Conservation (phyloP, 2,797 vertebrate genomes). For the Dendrocincla tyrannina region DNA sequence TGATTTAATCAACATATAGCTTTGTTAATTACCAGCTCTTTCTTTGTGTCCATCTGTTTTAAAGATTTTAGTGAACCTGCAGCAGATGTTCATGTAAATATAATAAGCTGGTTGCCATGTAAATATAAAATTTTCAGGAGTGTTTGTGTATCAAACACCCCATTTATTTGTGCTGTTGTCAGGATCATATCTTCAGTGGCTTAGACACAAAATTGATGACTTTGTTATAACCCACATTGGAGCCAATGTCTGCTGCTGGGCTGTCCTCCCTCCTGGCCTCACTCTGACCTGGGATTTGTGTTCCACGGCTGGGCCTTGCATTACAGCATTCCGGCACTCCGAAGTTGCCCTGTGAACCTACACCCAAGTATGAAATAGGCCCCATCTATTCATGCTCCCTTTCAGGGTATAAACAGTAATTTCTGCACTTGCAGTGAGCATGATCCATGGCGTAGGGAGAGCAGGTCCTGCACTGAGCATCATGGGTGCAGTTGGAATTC, state of each 20-base stretch:
- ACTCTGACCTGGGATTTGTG: not conserved
- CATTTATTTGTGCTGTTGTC: slow-evolving; percentile 35
- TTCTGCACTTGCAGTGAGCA: not conserved
- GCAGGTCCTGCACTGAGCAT: rapidly evolving
- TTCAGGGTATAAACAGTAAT: not conserved
- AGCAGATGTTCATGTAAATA: slow-evolving; percentile 82
- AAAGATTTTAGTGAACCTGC: slow-evolving; percentile 74
- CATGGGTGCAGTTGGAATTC: not conserved
- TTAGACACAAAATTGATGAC: slow-evolving; percentile 28
- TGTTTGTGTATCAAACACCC: slow-evolving; percentile 30
- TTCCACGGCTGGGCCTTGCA: not conserved
- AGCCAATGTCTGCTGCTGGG: not conserved
- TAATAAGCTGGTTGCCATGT: slow-evolving; percentile 71
- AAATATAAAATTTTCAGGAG: slow-evolving; percentile 65
- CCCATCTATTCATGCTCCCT: not conserved
- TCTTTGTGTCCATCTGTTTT: slow-evolving; percentile 80
- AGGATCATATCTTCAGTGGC: not conserved
- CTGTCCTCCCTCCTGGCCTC: not conserved
- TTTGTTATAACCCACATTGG: not conserved
- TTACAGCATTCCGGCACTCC: not conserved
- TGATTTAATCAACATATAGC: slow-evolving; percentile 80
- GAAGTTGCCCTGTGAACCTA: not conserved
- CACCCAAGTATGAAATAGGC: not conserved
- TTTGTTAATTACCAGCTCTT: slow-evolving; percentile 78
- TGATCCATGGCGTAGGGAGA: rapidly evolving